phyloP scores from a whole-genome alignment of 2,888 invertebrate genomes.

The Orthosia incerta region DNA sequence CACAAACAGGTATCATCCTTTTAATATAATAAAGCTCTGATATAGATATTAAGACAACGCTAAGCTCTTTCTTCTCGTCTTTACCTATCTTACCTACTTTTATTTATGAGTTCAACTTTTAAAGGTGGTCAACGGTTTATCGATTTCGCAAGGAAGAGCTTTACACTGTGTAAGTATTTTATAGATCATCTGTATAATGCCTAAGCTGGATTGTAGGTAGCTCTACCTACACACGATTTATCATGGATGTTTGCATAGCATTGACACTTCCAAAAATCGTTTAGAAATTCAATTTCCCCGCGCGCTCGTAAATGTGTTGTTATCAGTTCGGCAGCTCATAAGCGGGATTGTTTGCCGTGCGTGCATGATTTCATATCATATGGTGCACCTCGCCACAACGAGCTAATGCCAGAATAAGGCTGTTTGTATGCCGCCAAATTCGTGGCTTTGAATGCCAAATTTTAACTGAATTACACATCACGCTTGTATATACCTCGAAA shows the following conservation, averaged over 20 bases:
- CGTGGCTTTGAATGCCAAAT: slow-evolving; percentile 55
- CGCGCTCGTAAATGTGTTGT: slow-evolving; percentile 72
- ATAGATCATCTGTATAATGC: slow-evolving; percentile 21
- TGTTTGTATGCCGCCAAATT: slow-evolving; percentile 72
- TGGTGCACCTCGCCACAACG: slow-evolving; percentile 39
- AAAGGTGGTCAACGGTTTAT: background rate
- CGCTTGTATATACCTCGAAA: no score
- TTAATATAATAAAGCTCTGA: slow-evolving; percentile 13
- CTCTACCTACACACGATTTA: slow-evolving; percentile 36
- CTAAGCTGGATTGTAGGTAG: slow-evolving; percentile 4
- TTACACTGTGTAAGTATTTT: slow-evolving; percentile 4
- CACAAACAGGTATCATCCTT: slow-evolving; percentile 17
- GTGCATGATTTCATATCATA: slow-evolving; percentile 65
- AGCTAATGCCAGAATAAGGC: slow-evolving; percentile 65
- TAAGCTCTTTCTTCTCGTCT: slow-evolving; percentile 9
- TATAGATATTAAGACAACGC: slow-evolving; percentile 1
- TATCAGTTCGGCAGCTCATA: slow-evolving; percentile 78
- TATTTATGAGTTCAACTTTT: background rate
- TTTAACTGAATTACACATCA: background rate
- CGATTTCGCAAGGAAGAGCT: background rate
- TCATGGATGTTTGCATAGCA: slow-evolving; percentile 54
- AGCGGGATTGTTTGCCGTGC: slow-evolving; percentile 73
- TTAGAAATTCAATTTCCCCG: slow-evolving; percentile 77
- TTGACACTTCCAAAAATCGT: slow-evolving; percentile 65
- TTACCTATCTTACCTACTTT: background rate